Percentiles rank a stretch among this genome's conserved stretches.
phyloP scores from a whole-genome alignment of 2,797 vertebrate species.

The Sebastes melanostomus region DNA sequence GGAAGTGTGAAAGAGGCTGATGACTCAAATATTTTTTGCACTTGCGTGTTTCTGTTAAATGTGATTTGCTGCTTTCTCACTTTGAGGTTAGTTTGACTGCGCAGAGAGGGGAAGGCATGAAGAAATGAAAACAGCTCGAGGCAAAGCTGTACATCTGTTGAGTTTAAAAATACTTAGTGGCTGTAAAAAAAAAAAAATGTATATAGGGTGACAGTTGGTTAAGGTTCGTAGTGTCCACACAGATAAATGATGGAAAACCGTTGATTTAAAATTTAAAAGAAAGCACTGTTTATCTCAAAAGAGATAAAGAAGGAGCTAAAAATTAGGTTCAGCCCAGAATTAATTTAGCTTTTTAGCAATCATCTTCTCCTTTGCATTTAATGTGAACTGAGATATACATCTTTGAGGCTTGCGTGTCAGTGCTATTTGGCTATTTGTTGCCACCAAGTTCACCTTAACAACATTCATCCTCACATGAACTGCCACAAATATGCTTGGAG shows the following conservation, averaged over 20 bases:
- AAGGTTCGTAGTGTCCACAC: background rate
- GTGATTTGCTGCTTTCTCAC: constrained; percentile 52
- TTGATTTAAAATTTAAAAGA: background rate
- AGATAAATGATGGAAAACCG: background rate
- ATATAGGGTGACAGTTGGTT: background rate
- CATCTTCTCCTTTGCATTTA: background rate
- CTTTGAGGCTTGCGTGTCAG: too few species aligned
- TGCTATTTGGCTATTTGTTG: background rate
- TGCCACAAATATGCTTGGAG: background rate
- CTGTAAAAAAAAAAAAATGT: background rate
- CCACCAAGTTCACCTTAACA: background rate
- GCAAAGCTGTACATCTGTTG: constrained; percentile 40
- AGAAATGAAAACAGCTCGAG: constrained; percentile 27
- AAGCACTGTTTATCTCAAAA: background rate
- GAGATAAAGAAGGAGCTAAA: background rate
- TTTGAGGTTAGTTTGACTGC: constrained; percentile 38
- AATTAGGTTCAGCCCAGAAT: background rate
- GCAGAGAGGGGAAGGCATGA: constrained; percentile 1
- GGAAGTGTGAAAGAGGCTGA: constrained; percentile 56
- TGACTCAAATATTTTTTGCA: constrained; percentile 50
- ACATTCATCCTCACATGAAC: background rate
- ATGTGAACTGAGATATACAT: background rate
- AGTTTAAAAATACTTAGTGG: constrained; percentile 11
- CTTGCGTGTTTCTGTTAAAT: constrained; percentile 43
- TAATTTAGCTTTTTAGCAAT: background rate